Conservation (phyloP, 2,113 vertebrate genomes). For the Anoplopoma fimbria region DNA sequence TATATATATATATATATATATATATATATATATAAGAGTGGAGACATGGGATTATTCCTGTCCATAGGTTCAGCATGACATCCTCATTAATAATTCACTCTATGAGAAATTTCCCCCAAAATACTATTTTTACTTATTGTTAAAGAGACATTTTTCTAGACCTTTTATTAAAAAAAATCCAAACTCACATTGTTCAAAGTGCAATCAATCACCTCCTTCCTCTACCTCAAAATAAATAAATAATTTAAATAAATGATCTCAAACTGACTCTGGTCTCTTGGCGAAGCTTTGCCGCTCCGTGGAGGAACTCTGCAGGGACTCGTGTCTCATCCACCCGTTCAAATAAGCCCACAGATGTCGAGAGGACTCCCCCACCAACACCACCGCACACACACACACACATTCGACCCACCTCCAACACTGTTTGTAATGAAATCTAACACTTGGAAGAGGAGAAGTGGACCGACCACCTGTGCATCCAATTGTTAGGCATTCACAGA, state of each 20-base stretch:
- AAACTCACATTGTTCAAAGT: background rate
- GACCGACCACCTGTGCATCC: conserved; percentile 80
- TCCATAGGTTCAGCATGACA: too few relatives aligned
- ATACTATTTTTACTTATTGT: too few relatives aligned
- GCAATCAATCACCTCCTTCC: background rate
- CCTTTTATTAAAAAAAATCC: too few relatives aligned
- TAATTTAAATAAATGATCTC: background rate
- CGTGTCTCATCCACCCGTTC: conserved; percentile 68
- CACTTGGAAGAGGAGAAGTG: conserved; percentile 80
- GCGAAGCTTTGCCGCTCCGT: conserved; percentile 33
- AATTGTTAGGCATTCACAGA: conserved; percentile 74
- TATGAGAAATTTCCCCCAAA: too few relatives aligned
- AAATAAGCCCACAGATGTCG: conserved; percentile 76
- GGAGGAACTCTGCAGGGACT: conserved; percentile 66
- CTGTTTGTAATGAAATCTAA: conserved; percentile 82
- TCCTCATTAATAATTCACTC: too few relatives aligned
- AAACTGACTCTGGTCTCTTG: conserved; percentile 46
- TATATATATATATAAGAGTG: too few relatives aligned
- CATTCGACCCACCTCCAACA: conserved; percentile 75
- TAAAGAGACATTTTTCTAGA: background rate
- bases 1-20: too few relatives aligned
- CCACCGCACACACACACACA: conserved; percentile 41
- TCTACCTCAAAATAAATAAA: background rate
- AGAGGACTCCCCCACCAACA: conserved; percentile 65
- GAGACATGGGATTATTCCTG: too few relatives aligned